These are phyloP conservation scores for Microcebus griseorufus DNA, from an alignment of 2,113 vertebrate species.

Conservation along the genomic window DNA sequence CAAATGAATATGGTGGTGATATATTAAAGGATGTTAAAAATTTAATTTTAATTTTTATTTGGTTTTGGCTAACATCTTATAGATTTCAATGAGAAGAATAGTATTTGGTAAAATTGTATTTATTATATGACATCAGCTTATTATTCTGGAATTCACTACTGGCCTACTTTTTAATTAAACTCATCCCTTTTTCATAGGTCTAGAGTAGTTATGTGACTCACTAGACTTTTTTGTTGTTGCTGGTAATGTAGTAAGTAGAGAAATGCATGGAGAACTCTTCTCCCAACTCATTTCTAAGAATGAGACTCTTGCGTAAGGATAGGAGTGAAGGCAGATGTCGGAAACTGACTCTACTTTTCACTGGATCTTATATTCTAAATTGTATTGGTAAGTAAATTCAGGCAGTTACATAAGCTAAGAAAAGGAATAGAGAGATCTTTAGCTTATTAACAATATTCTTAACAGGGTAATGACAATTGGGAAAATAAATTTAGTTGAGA, in stretches of 20 bases:
- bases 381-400: not conserved
- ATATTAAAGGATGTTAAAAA: not conserved
- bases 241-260: not conserved
- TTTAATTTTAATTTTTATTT: not conserved
- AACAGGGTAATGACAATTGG: not conserved
- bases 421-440: conserved; percentile 40
- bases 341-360: not conserved
- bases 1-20: not conserved
- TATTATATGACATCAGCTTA: not conserved
- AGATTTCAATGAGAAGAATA: not conserved
- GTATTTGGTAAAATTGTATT: not conserved
- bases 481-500: conserved; percentile 39
- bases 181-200: not conserved
- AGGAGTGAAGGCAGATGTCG: not conserved
- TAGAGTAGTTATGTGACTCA: not conserved
- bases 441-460: conserved; percentile 16
- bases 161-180: conserved; percentile 21
- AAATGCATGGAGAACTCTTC: not conserved
- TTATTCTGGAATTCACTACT: not conserved
- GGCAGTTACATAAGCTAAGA: not conserved
- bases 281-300: conserved; percentile 26
- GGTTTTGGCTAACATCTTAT: not conserved
- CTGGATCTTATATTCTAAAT: not conserved
- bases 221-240: not conserved
- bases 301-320: not conserved